These are phyloP conservation scores for rat (Rattus norvegicus) DNA, from an alignment of 2,113 vertebrate species.

Conservation along the genomic window DNA sequence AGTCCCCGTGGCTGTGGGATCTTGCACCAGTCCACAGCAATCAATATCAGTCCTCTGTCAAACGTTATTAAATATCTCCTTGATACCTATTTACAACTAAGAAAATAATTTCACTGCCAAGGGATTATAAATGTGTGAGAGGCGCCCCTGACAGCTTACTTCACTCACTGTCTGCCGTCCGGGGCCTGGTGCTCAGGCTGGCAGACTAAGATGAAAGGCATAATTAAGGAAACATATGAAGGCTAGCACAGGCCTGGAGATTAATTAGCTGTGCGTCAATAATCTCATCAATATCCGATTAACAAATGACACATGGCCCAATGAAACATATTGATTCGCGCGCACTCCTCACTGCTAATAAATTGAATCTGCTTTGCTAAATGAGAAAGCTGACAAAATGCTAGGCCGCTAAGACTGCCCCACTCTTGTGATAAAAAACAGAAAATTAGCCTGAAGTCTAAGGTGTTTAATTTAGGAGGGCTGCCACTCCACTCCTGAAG, in stretches of 20 bases:
- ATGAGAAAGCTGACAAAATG: conserved; percentile 93
- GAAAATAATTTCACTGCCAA: conserved; percentile 88
- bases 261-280: conserved; percentile 99
- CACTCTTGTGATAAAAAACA: conserved; percentile 86
- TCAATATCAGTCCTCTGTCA: conserved; percentile 86
- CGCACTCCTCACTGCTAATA: conserved; percentile 95
- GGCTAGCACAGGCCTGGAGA: conserved; percentile 92
- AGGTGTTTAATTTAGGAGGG: conserved; percentile 84
- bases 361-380: conserved; percentile 95
- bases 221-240: conserved; percentile 99
- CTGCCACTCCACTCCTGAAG: conserved; percentile 79
- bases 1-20: conserved; percentile 78
- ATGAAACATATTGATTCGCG: conserved; percentile 98
- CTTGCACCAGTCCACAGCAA: conserved; percentile 80
- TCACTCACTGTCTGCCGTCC: conserved; percentile 89
- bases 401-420: conserved; percentile 87
- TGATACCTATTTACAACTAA: conserved; percentile 89
- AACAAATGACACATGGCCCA: conserved; percentile 99
- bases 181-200: conserved; percentile 86
- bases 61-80: conserved; percentile 90
- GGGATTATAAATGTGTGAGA: conserved; percentile 87
- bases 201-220: conserved; percentile 97
- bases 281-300: conserved; percentile 99
- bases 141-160: conserved; percentile 88
- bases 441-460: conserved; percentile 87